phyloP scores from a whole-genome alignment of 1,140 invertebrate species.

The Helicoverpa armigera region DNA sequence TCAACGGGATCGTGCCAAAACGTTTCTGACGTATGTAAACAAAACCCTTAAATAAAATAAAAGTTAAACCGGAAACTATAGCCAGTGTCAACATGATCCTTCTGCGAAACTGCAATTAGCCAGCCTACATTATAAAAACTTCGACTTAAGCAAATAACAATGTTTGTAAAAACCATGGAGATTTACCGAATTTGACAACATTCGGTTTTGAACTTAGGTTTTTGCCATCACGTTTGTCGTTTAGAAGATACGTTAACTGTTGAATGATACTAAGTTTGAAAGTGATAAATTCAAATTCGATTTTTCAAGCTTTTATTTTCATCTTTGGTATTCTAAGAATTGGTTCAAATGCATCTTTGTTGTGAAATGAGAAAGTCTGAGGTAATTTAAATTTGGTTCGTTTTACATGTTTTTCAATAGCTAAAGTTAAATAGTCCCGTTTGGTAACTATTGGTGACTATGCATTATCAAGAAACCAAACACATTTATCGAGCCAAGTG shows the following conservation, averaged over 20 bases:
- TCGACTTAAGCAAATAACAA: constrained; percentile 47
- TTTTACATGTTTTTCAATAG: not conserved
- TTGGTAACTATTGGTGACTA: not conserved
- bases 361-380: not conserved
- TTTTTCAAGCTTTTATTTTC: not conserved
- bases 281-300: constrained; percentile 1
- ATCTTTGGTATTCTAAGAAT: not conserved
- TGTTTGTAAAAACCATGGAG: constrained; percentile 44
- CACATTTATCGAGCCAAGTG: constrained; percentile 31
- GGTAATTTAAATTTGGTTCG: constrained; percentile 3
- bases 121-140: constrained; percentile 34
- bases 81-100: constrained; percentile 68
- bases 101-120: constrained; percentile 71
- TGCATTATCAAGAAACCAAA: constrained; percentile 25
- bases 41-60: constrained; percentile 55
- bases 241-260: constrained; percentile 1
- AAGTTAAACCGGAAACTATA: constrained; percentile 68
- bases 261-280: constrained; percentile 15
- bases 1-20: constrained; percentile 51
- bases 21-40: constrained; percentile 51
- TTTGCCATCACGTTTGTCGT: constrained; percentile 8
- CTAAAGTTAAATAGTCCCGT: not conserved
- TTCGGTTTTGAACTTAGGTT: constrained; percentile 27
- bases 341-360: not conserved
- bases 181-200: not conserved